A percentile compares a stretch with the other conserved stretches of the same genome.
Conservation (phyloP, 37 sponge, comb jelly and placozoan species). For the Cladorhizidae sp. region DNA sequence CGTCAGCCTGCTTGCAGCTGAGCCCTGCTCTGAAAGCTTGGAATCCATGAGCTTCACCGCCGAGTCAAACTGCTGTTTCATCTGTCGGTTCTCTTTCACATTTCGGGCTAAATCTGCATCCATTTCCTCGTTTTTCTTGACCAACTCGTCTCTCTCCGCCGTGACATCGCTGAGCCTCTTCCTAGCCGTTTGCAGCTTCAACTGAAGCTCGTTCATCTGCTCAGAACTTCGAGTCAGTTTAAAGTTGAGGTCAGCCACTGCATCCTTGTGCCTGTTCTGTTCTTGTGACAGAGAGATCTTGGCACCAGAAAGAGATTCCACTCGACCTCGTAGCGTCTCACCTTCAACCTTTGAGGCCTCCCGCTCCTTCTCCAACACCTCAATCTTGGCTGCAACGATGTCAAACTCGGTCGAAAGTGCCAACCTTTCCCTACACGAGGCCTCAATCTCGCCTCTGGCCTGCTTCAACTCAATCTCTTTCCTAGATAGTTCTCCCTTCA, state of each 20-base stretch:
- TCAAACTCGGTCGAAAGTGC: background rate
- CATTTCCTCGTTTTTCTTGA: background rate
- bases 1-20: background rate
- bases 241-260: background rate
- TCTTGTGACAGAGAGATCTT: slow-evolving; percentile 2
- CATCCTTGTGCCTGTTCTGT: slow-evolving; percentile 9
- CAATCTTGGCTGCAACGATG: background rate
- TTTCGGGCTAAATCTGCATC: slow-evolving; percentile 32
- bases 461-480: slow-evolving; percentile 16
- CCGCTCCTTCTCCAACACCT: slow-evolving; percentile 5
- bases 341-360: slow-evolving; percentile 18
- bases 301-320: slow-evolving; percentile 26
- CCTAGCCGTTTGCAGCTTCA: slow-evolving; percentile 19
- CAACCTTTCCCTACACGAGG: background rate
- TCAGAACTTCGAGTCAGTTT: background rate
- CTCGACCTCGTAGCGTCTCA: slow-evolving; percentile 39
- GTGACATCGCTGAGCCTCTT: slow-evolving; percentile 1
- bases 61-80: slow-evolving; percentile 67
- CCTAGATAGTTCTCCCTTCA: background rate
- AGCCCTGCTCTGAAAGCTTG: slow-evolving; percentile 17
- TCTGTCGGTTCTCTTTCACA: slow-evolving; percentile 41
- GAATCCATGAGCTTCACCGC: slow-evolving; percentile 54
- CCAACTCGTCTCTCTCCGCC: slow-evolving; percentile 7
- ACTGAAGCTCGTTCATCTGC: slow-evolving; percentile 16
- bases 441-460: background rate